Evolutionary conservation across 2,888 invertebrate genomes (phyloP).

Genomic region (Catocala nupta): DNA sequence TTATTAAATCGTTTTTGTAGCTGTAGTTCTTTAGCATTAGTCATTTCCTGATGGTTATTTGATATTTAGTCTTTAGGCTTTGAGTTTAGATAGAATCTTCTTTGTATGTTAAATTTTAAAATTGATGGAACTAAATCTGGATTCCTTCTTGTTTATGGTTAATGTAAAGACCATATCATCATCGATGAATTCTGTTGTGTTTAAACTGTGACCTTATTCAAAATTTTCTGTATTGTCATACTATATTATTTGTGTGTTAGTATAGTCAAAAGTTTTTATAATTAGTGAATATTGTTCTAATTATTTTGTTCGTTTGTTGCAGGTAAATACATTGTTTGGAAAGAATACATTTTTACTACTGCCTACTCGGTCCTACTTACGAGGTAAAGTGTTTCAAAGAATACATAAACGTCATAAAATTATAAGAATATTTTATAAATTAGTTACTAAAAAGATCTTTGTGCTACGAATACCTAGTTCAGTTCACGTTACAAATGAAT

Average conservation of each 20-base stretch:
- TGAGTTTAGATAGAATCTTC: neutral
- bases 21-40: slow-evolving; percentile 29
- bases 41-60: slow-evolving; percentile 2
- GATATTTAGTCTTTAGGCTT: slow-evolving; percentile 1
- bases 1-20: slow-evolving; percentile 77
- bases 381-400: too few relatives aligned
- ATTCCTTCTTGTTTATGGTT: slow-evolving; percentile 27
- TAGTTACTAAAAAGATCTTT: too few relatives aligned
- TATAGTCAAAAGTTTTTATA: neutral
- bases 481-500: too few relatives aligned
- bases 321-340: slow-evolving; percentile 36
- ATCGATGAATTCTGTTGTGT: slow-evolving; percentile 19
- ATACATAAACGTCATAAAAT: too few relatives aligned
- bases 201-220: slow-evolving; percentile 18
- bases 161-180: slow-evolving; percentile 25
- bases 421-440: too few relatives aligned
- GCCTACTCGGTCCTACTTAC: too few relatives aligned
- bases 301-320: slow-evolving; percentile 36
- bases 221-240: neutral
- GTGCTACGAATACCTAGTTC: too few relatives aligned
- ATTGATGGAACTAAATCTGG: slow-evolving; percentile 18
- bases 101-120: neutral
- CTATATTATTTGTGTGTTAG: too few relatives aligned
- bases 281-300: slow-evolving; percentile 18
- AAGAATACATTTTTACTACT: neutral